Evolutionary conservation across 2,888 invertebrate genomes (phyloP), one percentile per base, ranked within the genome.

Genomic region (Heliconius hortense): DNA sequence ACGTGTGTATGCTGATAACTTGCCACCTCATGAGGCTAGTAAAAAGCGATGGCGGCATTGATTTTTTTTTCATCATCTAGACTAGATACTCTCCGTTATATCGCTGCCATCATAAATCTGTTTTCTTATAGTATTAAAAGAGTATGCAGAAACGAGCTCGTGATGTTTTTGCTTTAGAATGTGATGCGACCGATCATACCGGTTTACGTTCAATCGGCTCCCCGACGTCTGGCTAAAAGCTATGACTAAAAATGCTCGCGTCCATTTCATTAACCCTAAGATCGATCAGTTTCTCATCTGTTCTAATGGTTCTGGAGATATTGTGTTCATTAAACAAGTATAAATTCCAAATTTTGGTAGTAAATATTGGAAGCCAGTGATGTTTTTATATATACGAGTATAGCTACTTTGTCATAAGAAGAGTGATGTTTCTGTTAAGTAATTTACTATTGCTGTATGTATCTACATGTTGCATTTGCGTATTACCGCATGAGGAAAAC

Each of bases 121-220:
- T 76, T 67, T 63, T 75, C 64, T 76, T 63, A 35, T 69, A 67
- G 48, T 78, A 77, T 76, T 76, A 73, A 75, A 77, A 76, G 74
- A 71, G 76, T 79, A 79, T 75, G 78, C 81, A 82, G 80, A 79
- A 80, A 80, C 78, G 56, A 71, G 79, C 78, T 77, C 68, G 77
- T 75, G 75, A 69, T 77, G 77, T 87, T 87, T 88, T 87, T 87
- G 85, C 85, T 83, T 79, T 84, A 83, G 83, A 83, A 84, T 86
- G 83, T 87, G 85, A 87, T 87, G 88, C 87, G 90, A 89, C 88
- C 86, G 86, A 85, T 84, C 75, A 78, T 88, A 92, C 93, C 91
- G 91, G 92, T 92, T 91, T 85, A 84, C 80, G 81, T 81, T 80
- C 84, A 83, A 81, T 84, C 84, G 93, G 93, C 93, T 93, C 93